Evolutionary conservation across 2,113 vertebrate species (phyloP), one percentile per base, ranked within the genome.

Genomic region (Heterotilapia buettikoferi): DNA sequence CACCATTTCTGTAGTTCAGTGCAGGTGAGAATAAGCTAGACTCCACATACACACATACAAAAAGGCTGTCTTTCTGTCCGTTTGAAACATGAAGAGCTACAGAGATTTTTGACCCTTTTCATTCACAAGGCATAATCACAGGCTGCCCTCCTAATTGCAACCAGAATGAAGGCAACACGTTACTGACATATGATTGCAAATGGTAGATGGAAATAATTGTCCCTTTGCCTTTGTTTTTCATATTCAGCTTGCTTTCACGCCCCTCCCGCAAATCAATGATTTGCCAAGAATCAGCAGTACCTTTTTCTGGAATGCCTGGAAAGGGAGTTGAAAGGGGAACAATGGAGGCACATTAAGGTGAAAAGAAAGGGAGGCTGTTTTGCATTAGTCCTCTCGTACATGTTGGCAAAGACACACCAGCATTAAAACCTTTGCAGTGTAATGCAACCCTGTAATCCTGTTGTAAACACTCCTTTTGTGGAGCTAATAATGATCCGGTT

Each of bases 161-260:
- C 93, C 76, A 88, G 94, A 96, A 95, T 96, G 95, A 96, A 93
- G 88, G 83, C 83, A 86, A 91, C 92, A 92, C 94, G 93, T 96
- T 96, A 96, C 92, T 96, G 96, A 96, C 96, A 89, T 90, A 90
- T 95, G 90, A 95, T 96, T 97, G 96, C 94, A 94, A 96, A 95
- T 92, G 93, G 91, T 85, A 92, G 94, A 94, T 94, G 90, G 96
- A 92, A 95, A 96, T 95, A 93, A 92, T 85, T 90, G 59, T 89
- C 73, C 83, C 86, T 57, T 36, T 87, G 81, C 83, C 73, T 89
- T 93, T 94, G 66, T 90, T 91, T 84, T 87, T 82, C 94, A 38
- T 94, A 92, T 96, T 86, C 56, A 45, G 47, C 78, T 84, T 79
- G 24, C 76, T 81, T 66, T 84, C 19, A 3, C 5, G 50, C 56